Conservation (phyloP, 2,888 invertebrate species). For the Ophioninae sp. region DNA sequence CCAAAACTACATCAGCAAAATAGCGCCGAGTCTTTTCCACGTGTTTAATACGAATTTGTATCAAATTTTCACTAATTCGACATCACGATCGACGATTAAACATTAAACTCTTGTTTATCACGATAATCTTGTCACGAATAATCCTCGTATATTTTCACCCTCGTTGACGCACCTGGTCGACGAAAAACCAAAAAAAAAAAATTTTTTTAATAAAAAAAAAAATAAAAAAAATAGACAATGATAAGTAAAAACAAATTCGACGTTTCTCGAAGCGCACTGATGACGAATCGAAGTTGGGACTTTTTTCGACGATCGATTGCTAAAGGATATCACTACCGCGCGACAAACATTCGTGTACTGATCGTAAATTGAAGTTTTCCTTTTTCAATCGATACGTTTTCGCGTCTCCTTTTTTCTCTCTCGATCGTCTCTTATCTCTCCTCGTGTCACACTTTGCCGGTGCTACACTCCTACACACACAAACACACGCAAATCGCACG, state of each 20-base stretch:
- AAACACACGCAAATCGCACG: neutral
- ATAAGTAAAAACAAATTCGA: no score
- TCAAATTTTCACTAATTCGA: slow-evolving; percentile 5
- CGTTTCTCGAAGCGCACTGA: neutral
- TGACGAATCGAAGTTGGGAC: no score
- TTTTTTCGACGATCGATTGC: neutral
- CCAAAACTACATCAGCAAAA: no score
- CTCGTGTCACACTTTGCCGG: slow-evolving; percentile 4
- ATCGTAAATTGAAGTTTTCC: neutral
- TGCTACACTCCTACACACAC: neutral
- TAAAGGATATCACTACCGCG: no score
- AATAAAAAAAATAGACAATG: no score
- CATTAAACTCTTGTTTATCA: slow-evolving; percentile 33
- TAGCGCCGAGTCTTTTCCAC: no score
- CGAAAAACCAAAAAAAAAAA: slow-evolving; percentile 27
- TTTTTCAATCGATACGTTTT: neutral
- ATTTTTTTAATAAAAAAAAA: neutral
- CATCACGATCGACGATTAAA: slow-evolving; percentile 33
- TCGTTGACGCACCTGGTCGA: slow-evolving; percentile 42
- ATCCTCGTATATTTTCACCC: slow-evolving; percentile 36
- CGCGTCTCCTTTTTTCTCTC: neutral
- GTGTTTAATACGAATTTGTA: neutral
- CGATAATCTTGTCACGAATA: slow-evolving; percentile 40
- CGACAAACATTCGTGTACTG: no score
- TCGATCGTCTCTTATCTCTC: neutral